Evolutionary conservation across 2,888 invertebrate genomes (phyloP).

Genomic region (Lissonota sp.): DNA sequence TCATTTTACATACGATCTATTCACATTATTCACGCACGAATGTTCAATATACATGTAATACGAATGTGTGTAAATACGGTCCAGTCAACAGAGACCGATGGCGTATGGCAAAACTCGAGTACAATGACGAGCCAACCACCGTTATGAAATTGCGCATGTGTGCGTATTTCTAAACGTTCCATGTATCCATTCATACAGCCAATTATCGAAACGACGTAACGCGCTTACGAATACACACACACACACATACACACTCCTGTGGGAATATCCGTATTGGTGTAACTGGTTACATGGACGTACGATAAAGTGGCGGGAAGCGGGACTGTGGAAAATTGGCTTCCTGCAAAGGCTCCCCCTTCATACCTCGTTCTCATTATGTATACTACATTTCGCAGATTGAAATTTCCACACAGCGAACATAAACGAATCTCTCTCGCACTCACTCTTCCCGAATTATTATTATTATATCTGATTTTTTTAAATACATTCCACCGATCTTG

Average conservation of each 20-base stretch:
- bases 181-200: constrained; percentile 76
- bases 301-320: constrained; percentile 51
- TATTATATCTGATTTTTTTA: constrained; percentile 4
- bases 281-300: constrained; percentile 15
- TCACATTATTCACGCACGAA: neutral
- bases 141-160: constrained; percentile 24
- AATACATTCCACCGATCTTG: too few relatives aligned
- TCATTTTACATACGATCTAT: neutral
- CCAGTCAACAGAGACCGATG: neutral
- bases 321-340: constrained; percentile 73
- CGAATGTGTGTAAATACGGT: neutral
- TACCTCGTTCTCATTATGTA: constrained; percentile 17
- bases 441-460: constrained; percentile 9
- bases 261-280: constrained; percentile 31
- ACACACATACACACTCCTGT: constrained; percentile 27
- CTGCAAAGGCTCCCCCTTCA: constrained; percentile 63
- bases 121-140: constrained; percentile 49
- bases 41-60: constrained; percentile 13
- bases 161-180: constrained; percentile 70
- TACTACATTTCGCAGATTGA: constrained; percentile 55
- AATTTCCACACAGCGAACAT: constrained; percentile 56
- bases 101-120: constrained; percentile 6
- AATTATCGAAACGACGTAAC: constrained; percentile 77
- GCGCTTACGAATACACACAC: constrained; percentile 31
- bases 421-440: constrained; percentile 31